Evolutionary conservation across 2,113 vertebrate genomes (phyloP).

Genomic region (Myxocyprinus asiaticus): DNA sequence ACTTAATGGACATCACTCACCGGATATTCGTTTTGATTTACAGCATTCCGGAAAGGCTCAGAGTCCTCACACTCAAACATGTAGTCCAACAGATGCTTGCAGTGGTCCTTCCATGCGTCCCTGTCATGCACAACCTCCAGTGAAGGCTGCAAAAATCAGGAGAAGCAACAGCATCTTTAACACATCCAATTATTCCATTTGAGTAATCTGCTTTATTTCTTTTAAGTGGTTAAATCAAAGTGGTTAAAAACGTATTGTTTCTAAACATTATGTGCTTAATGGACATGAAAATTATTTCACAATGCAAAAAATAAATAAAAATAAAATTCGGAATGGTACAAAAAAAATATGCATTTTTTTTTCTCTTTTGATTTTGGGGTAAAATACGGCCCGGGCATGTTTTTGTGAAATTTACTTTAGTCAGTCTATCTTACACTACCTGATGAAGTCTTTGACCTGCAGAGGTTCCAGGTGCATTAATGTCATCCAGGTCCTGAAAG

Average conservation of each 20-base stretch:
- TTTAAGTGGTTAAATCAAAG: no score
- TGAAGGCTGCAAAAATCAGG: conserved; percentile 53
- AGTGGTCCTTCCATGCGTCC: conserved; percentile 90
- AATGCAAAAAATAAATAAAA: no score
- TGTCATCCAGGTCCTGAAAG: conserved; percentile 79
- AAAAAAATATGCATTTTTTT: no score
- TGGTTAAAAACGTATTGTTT: no score
- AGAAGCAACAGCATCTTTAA: not conserved
- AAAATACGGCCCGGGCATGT: no score
- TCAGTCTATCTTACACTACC: conserved; percentile 54
- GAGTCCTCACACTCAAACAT: conserved; percentile 96
- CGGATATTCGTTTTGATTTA: conserved; percentile 88
- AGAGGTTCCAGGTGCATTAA: conserved; percentile 82
- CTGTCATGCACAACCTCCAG: conserved; percentile 72
- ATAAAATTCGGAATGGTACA: no score
- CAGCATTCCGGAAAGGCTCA: conserved; percentile 91
- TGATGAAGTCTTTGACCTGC: conserved; percentile 78
- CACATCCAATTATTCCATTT: not conserved
- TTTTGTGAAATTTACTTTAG: no score
- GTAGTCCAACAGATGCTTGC: conserved; percentile 85
- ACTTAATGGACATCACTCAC: conserved; percentile 72
- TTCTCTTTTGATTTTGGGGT: no score
- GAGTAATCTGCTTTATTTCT: not conserved
- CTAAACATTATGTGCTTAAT: no score
- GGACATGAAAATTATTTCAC: no score